These are phyloP conservation scores for Cichladusa arquata DNA, from an alignment of 2,113 vertebrate genomes.

Conservation along the genomic window DNA sequence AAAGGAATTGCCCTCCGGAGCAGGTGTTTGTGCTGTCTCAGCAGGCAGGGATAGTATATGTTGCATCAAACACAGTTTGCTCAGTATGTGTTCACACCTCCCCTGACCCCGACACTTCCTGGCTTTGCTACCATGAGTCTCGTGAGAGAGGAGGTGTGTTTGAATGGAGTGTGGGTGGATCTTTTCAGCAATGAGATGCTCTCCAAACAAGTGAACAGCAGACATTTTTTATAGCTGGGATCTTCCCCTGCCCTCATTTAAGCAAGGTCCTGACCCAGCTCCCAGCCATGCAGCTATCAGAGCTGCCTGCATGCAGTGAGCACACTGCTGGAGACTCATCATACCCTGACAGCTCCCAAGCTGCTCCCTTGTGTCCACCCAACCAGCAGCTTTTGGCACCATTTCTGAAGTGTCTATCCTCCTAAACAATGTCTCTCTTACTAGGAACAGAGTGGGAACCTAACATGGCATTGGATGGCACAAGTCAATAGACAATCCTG, in stretches of 20 bases:
- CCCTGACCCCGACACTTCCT: slow-evolving; percentile 12
- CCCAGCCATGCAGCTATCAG: background rate
- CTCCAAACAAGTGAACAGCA: background rate
- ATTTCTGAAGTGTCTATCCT: background rate
- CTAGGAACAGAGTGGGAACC: background rate
- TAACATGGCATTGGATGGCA: background rate
- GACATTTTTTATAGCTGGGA: background rate
- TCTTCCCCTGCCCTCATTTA: background rate
- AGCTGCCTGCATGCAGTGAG: background rate
- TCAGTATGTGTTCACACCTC: slow-evolving; percentile 33
- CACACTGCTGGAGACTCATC: fast-evolving
- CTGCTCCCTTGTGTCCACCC: fast-evolving
- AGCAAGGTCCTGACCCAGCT: background rate
- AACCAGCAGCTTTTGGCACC: background rate
- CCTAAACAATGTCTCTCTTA: background rate
- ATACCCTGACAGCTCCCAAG: background rate
- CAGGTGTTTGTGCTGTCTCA: slow-evolving; percentile 44
- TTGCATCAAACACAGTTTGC: slow-evolving; percentile 25
- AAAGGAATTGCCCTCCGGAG: slow-evolving; percentile 44
- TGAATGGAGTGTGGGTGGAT: background rate
- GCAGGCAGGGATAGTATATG: slow-evolving; percentile 35
- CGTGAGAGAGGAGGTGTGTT: background rate
- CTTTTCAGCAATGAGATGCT: background rate
- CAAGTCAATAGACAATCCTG: background rate
- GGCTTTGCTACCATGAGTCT: slow-evolving; percentile 22